Conservation (phyloP, 92 coral and sea anemone genomes). For the Hydrozoanthus gracilis region DNA sequence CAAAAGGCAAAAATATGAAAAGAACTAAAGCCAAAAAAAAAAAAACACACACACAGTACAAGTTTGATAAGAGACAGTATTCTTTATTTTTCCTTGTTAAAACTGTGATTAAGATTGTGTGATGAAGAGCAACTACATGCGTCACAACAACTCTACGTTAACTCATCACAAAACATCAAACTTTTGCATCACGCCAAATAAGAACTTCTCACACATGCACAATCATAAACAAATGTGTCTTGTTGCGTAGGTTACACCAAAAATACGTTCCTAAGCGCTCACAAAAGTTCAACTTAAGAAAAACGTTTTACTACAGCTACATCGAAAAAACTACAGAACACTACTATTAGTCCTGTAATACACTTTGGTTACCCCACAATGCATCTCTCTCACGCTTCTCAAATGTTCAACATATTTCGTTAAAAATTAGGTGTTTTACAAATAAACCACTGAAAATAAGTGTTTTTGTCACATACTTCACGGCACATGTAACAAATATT, state of each 20-base stretch:
- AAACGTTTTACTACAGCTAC: conserved; percentile 17
- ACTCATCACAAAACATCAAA: conserved; percentile 37
- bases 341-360: background rate
- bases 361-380: conserved; percentile 6
- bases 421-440: too few species aligned
- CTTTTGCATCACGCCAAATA: conserved; percentile 14
- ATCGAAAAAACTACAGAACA: conserved; percentile 22
- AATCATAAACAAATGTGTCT: conserved; percentile 19
- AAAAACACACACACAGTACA: background rate
- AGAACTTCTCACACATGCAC: conserved; percentile 34
- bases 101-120: background rate
- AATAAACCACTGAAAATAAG: too few species aligned
- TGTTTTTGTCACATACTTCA: too few species aligned
- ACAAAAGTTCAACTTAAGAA: conserved; percentile 31
- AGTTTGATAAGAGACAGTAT: background rate
- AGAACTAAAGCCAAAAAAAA: too few species aligned
- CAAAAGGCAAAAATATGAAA: too few species aligned
- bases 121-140: conserved; percentile 3
- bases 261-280: conserved; percentile 27
- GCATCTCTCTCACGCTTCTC: background rate
- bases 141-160: conserved; percentile 7
- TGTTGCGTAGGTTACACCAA: conserved; percentile 39
- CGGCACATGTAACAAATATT: too few species aligned
- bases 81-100: background rate
- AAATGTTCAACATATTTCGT: background rate